phyloP scores from a whole-genome alignment of 2,888 invertebrate species.

The Torymus aiolomorphi region DNA sequence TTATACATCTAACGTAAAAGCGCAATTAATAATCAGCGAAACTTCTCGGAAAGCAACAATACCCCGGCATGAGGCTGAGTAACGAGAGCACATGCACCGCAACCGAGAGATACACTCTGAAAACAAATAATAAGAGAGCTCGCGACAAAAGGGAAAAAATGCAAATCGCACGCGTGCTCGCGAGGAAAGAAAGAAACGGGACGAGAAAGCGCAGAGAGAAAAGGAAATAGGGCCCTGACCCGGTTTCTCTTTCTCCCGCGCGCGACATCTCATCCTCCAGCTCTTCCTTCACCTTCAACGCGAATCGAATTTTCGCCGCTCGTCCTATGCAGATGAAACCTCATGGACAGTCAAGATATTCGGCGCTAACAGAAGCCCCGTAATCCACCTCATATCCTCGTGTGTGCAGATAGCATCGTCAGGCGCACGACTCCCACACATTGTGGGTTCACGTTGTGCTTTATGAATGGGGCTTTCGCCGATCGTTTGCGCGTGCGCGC shows the following conservation, averaged over 20 bases:
- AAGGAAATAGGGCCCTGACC: constrained; percentile 63
- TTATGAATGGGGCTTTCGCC: constrained; percentile 34
- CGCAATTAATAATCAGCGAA: constrained; percentile 20
- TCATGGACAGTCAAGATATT: constrained; percentile 60
- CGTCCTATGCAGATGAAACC: constrained; percentile 63
- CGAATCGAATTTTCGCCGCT: constrained; percentile 57
- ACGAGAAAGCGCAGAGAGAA: constrained; percentile 38
- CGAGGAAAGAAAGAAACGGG: constrained; percentile 25
- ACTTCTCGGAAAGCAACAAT: constrained; percentile 36
- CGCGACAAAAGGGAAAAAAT: constrained; percentile 1
- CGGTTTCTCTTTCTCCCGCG: constrained; percentile 59
- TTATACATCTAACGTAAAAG: neutral
- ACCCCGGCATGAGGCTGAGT: constrained; percentile 28
- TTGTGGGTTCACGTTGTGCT: neutral
- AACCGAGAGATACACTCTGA: neutral
- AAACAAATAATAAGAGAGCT: neutral
- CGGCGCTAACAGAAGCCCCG: constrained; percentile 4
- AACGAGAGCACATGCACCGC: constrained; percentile 24
- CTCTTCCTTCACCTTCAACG: constrained; percentile 11
- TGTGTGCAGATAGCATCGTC: constrained; percentile 22
- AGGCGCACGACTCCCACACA: constrained; percentile 32
- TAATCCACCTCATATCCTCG: no score
- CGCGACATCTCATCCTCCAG: no score
- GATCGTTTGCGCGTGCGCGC: constrained; percentile 1
- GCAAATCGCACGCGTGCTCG: neutral